Base-by-base conservation (phyloP, 2,797 vertebrate species). In the Cryptoprocta ferox region DNA sequence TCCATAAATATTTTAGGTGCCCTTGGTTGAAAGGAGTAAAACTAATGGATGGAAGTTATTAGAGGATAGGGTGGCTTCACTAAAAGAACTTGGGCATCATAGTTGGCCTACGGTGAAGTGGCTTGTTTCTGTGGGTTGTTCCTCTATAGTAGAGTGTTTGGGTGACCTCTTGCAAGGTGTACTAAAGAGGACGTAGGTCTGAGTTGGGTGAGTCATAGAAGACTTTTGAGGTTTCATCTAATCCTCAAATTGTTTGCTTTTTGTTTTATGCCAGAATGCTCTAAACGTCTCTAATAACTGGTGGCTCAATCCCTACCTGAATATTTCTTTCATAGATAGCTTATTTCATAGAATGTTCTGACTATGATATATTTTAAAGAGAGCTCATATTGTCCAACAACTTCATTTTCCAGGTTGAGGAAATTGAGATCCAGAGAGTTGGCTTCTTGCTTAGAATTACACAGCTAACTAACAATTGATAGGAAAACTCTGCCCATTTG, bases 381-480 rank as follows among this genome's bases (percentile, higher is more conserved):
- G 87, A 91, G 45, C 87, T 93, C 1, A 18, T 96, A 56, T 83
- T 89, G 63, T 82, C 30, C 70, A 61, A 35, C 11, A 93, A 21
- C 50, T 95, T 96, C 5, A 19, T 90, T 97, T 92, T 96, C 79
- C 45, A 80, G 68, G 32, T 73, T 83, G 83, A 96, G 15, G 68
- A 86, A 93, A 82, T 78, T 89, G 92, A 96, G 93, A 83, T 78
- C 35, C 16, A 73, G n/a, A 84, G 88, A 80, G 39, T 89, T 89
- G 89, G 68, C 59, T 50, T 93, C 63, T 97, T 82, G 14, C 39
- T 94, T 45, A 76, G 53, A 96, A 86, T 93, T 75, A 97, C n/a
- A 94, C 42, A 82, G 82, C 56, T 82, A 80, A 90, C 59, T 84
- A 88, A 68, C 15, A 66, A 65, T 15, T 95, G 59, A 13, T 86